phyloP scores from a whole-genome alignment of 64 coral and sea anemone species.

The Pocillopora verrucosa region DNA sequence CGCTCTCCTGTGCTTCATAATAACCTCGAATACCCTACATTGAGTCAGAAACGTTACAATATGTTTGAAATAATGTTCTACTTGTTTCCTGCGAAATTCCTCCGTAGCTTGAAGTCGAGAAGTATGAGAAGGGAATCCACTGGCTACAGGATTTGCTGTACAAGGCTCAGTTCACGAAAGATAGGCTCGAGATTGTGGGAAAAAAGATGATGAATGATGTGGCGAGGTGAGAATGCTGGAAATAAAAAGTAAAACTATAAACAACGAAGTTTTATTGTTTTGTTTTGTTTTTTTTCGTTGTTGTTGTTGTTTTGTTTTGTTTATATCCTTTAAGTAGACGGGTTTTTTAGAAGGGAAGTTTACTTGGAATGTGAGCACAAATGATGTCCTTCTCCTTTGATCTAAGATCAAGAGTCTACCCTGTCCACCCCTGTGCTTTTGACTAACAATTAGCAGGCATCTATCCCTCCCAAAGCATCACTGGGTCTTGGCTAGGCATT shows the following conservation, averaged over 20 bases:
- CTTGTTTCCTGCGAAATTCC: slow-evolving; percentile 1
- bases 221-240: slow-evolving; percentile 52
- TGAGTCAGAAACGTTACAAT: too few species aligned
- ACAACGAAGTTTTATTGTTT: not conserved
- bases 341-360: too few species aligned
- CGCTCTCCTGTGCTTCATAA: not conserved
- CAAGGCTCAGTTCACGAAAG: slow-evolving; percentile 79
- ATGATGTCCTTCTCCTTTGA: too few species aligned
- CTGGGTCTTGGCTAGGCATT: too few species aligned
- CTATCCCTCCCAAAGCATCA: too few species aligned
- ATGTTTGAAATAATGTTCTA: not conserved
- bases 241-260: not conserved
- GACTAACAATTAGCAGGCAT: too few species aligned
- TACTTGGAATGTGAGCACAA: too few species aligned
- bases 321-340: too few species aligned
- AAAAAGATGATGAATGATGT: slow-evolving; percentile 99
- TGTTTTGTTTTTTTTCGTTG: too few species aligned
- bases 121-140: slow-evolving; percentile 76
- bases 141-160: slow-evolving; percentile 88
- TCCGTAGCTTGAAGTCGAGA: slow-evolving; percentile 84
- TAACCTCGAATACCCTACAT: not conserved
- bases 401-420: too few species aligned
- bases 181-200: slow-evolving; percentile 90
- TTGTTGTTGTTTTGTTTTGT: too few species aligned
- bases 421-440: too few species aligned